Conservation (phyloP, 2,797 vertebrate species). For the Gambelia wislizenii region DNA sequence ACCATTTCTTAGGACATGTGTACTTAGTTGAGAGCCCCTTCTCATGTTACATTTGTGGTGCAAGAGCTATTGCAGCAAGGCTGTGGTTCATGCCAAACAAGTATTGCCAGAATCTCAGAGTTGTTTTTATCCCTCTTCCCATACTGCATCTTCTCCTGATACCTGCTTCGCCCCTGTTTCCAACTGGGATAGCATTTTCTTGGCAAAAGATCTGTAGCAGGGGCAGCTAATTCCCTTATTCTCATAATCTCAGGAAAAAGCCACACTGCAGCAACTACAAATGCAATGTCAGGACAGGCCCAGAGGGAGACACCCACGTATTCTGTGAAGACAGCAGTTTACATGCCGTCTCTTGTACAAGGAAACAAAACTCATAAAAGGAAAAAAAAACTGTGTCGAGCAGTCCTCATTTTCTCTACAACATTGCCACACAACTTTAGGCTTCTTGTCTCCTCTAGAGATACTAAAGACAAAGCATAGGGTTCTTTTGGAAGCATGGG, state of each 20-base stretch:
- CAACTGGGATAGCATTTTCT: not conserved
- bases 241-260: not conserved
- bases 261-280: not conserved
- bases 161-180: not conserved
- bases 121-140: no score
- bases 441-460: not conserved
- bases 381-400: not conserved
- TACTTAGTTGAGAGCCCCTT: not conserved
- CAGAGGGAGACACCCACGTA: not conserved
- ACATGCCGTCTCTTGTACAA: not conserved
- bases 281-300: not conserved
- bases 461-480: not conserved
- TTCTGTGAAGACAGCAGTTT: not conserved
- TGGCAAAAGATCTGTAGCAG: not conserved
- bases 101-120: not conserved
- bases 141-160: not conserved
- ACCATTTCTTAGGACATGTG: not conserved
- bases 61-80: no score
- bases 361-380: not conserved
- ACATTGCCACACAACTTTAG: not conserved
- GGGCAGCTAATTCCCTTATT: not conserved
- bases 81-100: no score
- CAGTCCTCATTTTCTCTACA: not conserved
- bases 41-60: not conserved
- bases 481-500: not conserved